Base-by-base conservation (phyloP, 1,140 invertebrate species). In the Eriocheir sinensis region DNA sequence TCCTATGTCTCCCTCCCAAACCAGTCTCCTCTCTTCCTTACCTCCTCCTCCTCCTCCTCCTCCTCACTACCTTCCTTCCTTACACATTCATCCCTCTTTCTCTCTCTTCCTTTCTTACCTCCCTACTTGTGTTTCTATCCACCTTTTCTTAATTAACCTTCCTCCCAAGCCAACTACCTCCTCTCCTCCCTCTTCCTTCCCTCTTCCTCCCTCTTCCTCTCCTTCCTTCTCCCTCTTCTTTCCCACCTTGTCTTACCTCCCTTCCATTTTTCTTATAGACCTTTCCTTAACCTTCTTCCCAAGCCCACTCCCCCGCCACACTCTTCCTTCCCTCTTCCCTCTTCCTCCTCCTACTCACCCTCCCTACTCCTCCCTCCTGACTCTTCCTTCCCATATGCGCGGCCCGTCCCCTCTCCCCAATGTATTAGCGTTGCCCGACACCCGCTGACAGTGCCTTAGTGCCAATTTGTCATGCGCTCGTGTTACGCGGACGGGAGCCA, bases 401-500 rank as follows among this genome's bases (percentile, higher is more conserved):
- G 81, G 79, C 72, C 89, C 41, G n/a, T 90, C 41, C 53, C 30
- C 30, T 72, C 48, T 4, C 41, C 91, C 72, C 30, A 79, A 92
- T 92, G 91, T 83, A 83, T 92, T 85, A 92, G 91, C 40, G 80
- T 27, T 0, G 40, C 38, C n/a, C 27, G 91, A 92, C 91, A 92
- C 80, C n/a, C 34, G 80, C 80, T 92, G 91, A 92, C 91, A 92
- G 81, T 90, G 72, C 12, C 72, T 81, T 92, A 92, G 91, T 92
- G 80, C 80, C 91, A 92, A 83, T 92, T 92, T 92, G 91, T 92
- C 91, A 85, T 92, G 80, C 21, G 79, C 40, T 92, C 91, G 83
- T 53, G 81, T 92, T 81, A 90, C 89, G 89, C 72, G 89, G 60
- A 48, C 30, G 32, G 89, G 89, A 86, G 3, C 41, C 27, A 40